Evolutionary conservation across 1,140 invertebrate genomes (phyloP), one percentile per base, ranked within the genome.

Genomic region (Danaus melanippus): DNA sequence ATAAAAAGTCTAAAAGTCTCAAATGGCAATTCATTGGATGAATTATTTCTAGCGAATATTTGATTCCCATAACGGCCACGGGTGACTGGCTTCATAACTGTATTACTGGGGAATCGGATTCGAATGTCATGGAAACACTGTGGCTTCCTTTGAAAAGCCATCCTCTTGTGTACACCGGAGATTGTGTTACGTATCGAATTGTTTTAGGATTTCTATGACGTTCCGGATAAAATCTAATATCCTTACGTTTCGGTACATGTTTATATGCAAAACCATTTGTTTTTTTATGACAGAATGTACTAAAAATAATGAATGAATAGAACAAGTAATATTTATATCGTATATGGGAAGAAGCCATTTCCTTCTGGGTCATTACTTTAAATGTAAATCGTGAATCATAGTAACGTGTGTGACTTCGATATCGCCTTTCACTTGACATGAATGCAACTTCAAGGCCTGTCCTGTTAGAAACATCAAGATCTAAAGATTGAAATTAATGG

Each of bases 401-500:
- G 45, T 21, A 48, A 50, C 50, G 52, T 74, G 69, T 73, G 64
- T 69, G 62, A 53, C 56, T 9, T 42, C 45, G 10, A 47, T 50
- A 39, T 42, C 48, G 66, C 80, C 80, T 84, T 84, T 84, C 80
- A 79, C 80, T 81, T 76, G 21, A 32, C 21, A 73, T 62, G 60
- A 75, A 70, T 76, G 64, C 73, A 67, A 63, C 65, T 78, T 73
- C 73, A 84, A 84, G 80, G 80, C 67, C 71, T 58, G 56, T 72
- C 74, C 65, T 68, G 21, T 32, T 32, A 32, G 21, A 32, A 32
- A 32, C 21, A 32, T 32, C 21, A 32, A 32, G 21, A 32, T 32
- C 21, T 32, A 32, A 32, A 32, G 21, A 32, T 32, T 32, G 6
- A 32, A 32, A 32, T 32, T 32, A 32, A 32, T 32, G 21, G 21